Evolutionary conservation across 2,888 invertebrate species (phyloP), one percentile per base, ranked within the genome.

Genomic region (Frankliniella fusca): DNA sequence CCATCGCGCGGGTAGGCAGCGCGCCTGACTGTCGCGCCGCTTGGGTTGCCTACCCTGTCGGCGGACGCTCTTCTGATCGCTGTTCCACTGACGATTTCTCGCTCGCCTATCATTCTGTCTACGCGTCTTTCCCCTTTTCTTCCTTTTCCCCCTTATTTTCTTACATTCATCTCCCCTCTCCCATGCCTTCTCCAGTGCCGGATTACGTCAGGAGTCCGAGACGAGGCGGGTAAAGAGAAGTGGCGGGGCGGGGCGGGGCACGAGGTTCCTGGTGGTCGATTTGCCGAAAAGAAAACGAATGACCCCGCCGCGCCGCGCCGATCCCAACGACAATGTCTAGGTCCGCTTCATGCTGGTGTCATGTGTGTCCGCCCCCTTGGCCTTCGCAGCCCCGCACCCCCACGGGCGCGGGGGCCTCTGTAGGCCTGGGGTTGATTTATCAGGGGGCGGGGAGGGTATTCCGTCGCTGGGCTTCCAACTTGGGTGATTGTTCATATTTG

Each of bases 401-500:
- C 23, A 27, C 70, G 27, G 27, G 11, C 61, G 7, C 61, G 8
- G 61, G 7, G 20, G 61, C 61, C 61, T 18, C 61, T 18, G 61
- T 18, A 18, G 20, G 61, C 61, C 61, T n/a, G 20, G 20, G 61
- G 61, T 76, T 76, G 70, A 76, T 76, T 76, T 76, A 76, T 76
- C 70, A 76, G 70, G 27, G 12, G 27, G 70, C 61, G 70, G 27
- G 70, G 70, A 76, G 70, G 70, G 70, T 23, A 23, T 11, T 27
- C 70, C 27, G 70, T 76, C 70, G 70, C 70, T 27, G 27, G 70
- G 70, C 70, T 76, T 27, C 70, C 70, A 76, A 76, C 70, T 76
- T 76, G 70, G 70, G 70, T 76, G 70, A 76, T 76, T 76, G 70
- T 76, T 76, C 70, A 76, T 76, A 76, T 76, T 76, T 76, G 70